Evolutionary conservation across 2,797 vertebrate genomes (phyloP).

Genomic region (Myotis planiceps): DNA sequence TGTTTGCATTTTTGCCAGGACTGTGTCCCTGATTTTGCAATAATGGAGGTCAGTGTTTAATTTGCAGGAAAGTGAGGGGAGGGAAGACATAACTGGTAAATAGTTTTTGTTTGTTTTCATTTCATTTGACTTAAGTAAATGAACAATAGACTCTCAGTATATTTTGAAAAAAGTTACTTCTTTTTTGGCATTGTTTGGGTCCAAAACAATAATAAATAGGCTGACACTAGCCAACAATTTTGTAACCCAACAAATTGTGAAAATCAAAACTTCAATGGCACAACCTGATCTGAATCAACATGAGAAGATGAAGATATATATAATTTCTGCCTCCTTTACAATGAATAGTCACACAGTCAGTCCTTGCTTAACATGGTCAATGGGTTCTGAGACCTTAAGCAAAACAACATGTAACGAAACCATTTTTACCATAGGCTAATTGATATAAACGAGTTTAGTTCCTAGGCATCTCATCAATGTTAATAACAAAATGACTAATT

Average conservation of each 20-base stretch:
- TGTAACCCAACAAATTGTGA: background rate
- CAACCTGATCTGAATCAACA: background rate
- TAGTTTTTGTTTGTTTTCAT: background rate
- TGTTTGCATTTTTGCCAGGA: background rate
- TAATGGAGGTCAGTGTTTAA: background rate
- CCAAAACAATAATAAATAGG: background rate
- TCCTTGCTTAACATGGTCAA: background rate
- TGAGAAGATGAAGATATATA: background rate
- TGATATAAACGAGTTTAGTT: background rate
- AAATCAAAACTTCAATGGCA: slow-evolving; percentile 30
- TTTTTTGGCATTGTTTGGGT: background rate
- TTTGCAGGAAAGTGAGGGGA: background rate
- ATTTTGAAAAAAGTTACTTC: slow-evolving; percentile 7
- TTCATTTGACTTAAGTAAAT: slow-evolving; percentile 14
- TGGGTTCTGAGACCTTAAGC: background rate
- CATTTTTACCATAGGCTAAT: background rate
- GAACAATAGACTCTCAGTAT: background rate
- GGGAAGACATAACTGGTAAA: background rate
- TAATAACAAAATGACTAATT: background rate
- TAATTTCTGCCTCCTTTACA: background rate
- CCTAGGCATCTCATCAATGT: background rate
- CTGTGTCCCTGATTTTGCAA: background rate
- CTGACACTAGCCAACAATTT: slow-evolving; percentile 15
- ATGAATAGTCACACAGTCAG: background rate
- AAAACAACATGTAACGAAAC: background rate